Conservation (phyloP, 2,888 invertebrate species). For the Athalia cordata region DNA sequence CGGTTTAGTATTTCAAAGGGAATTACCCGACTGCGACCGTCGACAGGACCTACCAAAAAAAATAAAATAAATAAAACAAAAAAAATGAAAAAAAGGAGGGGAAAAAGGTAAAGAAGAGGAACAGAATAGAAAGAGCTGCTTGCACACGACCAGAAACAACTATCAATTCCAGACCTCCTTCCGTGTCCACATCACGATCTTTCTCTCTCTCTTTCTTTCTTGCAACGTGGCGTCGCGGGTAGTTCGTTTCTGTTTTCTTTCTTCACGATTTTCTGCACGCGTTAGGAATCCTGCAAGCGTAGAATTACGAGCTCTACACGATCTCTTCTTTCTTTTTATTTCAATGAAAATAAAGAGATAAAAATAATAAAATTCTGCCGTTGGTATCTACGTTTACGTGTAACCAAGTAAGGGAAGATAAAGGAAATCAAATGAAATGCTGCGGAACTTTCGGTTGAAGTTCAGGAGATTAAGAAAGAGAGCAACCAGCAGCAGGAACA, state of each 20-base stretch:
- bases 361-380: not conserved
- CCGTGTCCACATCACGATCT: not conserved
- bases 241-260: not conserved
- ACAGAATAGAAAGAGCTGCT: conserved; percentile 1
- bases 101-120: not conserved
- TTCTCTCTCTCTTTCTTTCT: not conserved
- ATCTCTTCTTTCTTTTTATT: not conserved
- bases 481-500: not conserved
- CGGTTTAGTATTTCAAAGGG: conserved; percentile 45
- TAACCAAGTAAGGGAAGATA: conserved; percentile 35
- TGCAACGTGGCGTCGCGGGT: not conserved
- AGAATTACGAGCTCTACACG: conserved; percentile 28
- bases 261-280: conserved; percentile 27
- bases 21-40: conserved; percentile 11
- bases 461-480: not conserved
- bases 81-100: no score
- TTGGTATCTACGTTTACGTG: conserved; percentile 9
- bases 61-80: no score
- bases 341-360: no score
- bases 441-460: no score
- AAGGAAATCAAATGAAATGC: conserved; percentile 21
- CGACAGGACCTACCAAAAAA: not conserved
- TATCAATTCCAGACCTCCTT: not conserved
- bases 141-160: conserved; percentile 39
- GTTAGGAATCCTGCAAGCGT: conserved; percentile 33